Evolutionary conservation across 2,888 invertebrate species (phyloP).

Genomic region (Pecten maximus): DNA sequence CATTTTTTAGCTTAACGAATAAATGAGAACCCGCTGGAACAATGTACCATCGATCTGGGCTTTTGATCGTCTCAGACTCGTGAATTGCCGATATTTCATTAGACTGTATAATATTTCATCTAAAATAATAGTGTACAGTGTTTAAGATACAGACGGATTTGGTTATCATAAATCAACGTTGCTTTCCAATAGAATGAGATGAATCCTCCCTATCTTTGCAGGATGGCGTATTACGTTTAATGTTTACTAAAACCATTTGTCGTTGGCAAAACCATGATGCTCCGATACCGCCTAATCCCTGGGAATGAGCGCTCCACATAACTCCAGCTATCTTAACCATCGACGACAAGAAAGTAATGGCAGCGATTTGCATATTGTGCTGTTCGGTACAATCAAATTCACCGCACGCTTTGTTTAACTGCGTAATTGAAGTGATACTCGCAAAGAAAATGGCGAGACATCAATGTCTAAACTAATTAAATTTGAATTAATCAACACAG

Average conservation of each 20-base stretch:
- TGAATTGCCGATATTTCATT: slow-evolving; percentile 41
- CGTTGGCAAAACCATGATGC: slow-evolving; percentile 35
- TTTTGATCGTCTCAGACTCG: neutral
- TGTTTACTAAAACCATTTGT: slow-evolving; percentile 37
- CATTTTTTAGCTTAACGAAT: neutral
- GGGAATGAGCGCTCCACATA: slow-evolving; percentile 48
- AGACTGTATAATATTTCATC: slow-evolving; percentile 45
- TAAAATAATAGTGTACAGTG: slow-evolving; percentile 41
- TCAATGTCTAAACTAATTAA: slow-evolving; percentile 59
- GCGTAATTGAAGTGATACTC: slow-evolving; percentile 58
- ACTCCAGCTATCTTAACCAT: slow-evolving; percentile 43
- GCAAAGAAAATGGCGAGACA: slow-evolving; percentile 55
- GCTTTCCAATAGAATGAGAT: slow-evolving; percentile 21
- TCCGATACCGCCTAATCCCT: slow-evolving; percentile 47
- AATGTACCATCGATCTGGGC: neutral
- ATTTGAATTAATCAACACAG: slow-evolving; percentile 59
- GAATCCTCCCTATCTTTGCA: slow-evolving; percentile 42
- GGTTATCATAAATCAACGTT: slow-evolving; percentile 25
- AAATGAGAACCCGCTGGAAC: neutral
- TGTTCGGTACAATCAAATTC: slow-evolving; percentile 57
- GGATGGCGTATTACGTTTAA: slow-evolving; percentile 43
- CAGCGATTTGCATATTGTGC: slow-evolving; percentile 53
- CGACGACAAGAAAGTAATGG: slow-evolving; percentile 47
- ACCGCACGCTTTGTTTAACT: slow-evolving; percentile 55
- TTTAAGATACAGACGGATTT: slow-evolving; percentile 23